A percentile compares a stretch with the other conserved stretches of the same genome.
These are phyloP conservation scores for Nyctereutes procyonoides DNA, from an alignment of 2,113 vertebrate species.

Conservation along the genomic window DNA sequence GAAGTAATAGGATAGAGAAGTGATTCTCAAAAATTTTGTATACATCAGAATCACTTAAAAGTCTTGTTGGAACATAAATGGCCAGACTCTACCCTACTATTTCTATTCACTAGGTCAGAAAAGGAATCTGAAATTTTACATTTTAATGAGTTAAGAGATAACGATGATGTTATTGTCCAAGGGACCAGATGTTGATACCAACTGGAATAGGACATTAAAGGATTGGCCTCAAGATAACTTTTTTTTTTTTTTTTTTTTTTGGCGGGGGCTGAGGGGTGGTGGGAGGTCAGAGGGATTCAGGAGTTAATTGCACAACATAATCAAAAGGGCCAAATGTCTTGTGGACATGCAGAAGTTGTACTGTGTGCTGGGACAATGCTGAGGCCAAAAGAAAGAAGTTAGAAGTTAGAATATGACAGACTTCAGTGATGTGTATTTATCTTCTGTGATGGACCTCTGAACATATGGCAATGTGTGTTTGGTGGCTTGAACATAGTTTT, in stretches of 20 bases:
- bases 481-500: background rate
- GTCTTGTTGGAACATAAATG: background rate
- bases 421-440: background rate
- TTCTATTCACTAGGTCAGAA: background rate
- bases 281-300: background rate
- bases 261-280: background rate
- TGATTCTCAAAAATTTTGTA: background rate
- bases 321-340: background rate
- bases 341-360: background rate
- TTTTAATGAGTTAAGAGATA: background rate
- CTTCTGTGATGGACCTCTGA: background rate
- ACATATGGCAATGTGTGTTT: background rate
- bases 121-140: background rate
- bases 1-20: background rate
- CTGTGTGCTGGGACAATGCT: background rate
- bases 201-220: background rate
- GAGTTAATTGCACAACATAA: conserved; percentile 10
- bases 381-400: background rate
- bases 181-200: background rate
- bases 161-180: background rate
- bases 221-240: background rate
- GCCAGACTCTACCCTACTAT: rapidly evolving
- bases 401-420: background rate
- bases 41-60: background rate
- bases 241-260: background rate